phyloP scores from a whole-genome alignment of 1,140 invertebrate species.

The Diabrotica virgifera region DNA sequence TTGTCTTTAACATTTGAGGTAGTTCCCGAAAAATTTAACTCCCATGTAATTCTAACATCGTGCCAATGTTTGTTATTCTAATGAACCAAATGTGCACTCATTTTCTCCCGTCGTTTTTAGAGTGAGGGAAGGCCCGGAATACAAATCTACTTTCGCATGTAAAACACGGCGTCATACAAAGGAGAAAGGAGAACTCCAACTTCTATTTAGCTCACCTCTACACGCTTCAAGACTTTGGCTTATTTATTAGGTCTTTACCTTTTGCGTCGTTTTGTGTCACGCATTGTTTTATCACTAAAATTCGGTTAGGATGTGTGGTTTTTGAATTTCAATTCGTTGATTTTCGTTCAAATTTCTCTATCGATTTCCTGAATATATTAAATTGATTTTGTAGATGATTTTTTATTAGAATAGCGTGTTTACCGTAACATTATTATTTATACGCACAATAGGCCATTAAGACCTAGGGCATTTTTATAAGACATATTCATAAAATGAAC shows the following conservation, averaged over 20 bases:
- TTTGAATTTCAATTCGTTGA: constrained; percentile 3
- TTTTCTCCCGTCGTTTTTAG: neutral
- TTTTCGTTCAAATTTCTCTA: neutral
- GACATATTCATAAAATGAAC: no score
- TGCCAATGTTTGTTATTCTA: neutral
- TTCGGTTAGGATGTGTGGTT: neutral
- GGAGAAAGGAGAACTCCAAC: neutral
- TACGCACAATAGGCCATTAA: no score
- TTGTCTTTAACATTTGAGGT: no score
- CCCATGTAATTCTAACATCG: no score
- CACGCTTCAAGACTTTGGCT: constrained; percentile 5
- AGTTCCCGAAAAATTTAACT: no score
- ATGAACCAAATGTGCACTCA: neutral
- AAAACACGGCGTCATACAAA: constrained; percentile 14
- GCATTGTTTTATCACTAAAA: constrained; percentile 2
- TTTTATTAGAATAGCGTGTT: no score
- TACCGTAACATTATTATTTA: no score
- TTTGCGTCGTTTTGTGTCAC: constrained; percentile 7
- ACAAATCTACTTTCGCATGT: constrained; percentile 19
- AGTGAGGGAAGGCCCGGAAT: constrained; percentile 15
- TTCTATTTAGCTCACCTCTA: constrained; percentile 9
- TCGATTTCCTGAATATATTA: neutral
- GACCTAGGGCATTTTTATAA: no score
- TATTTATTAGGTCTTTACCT: constrained; percentile 16
- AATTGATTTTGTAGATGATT: neutral